Base-by-base conservation (phyloP, 35 echinoderm and acorn worm genomes). In the Amphiura filiformis region DNA sequence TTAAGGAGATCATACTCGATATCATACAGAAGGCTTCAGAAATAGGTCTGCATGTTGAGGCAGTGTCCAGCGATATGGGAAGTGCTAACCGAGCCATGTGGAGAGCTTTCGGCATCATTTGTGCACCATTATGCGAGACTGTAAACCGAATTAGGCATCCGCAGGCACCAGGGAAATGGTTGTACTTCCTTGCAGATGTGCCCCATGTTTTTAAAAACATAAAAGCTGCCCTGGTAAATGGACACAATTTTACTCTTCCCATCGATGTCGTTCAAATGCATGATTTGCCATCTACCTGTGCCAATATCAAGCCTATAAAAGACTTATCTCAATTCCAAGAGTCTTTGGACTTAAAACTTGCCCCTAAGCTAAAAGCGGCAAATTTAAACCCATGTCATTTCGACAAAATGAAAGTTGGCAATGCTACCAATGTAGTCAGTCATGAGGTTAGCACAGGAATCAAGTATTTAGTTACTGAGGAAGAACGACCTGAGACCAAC, bases 61-160 rank as follows among this genome's bases (percentile, higher is more conserved):
- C 65, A 49, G 76, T 93, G 7, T 84, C 92, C 12, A 76, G 80
- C 81, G 88, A 90, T 41, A 90, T 90, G 88, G 61, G 88, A 9
- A 90, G 88, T 64, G 80, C 82, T 37, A 89, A 93, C 77, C 0
- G 56, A 76, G 90, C 84, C n/a, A 80, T 92, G 90, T 92, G 90
- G 90, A 28, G 38, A 7, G 70, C 84, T 56, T 92, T 92, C 34
- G 84, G 90, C 26, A 38, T 92, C 11, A 35, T 87, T 39, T 87
- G 84, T 77, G 23, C 31, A 0, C 86, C 31, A 39, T 34, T 81
- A 36, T 80, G 77, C 33, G 32, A 35, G 31, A 80, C 84, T 14
- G 38, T 81, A 3, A 78, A 75, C 32, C 87, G 86, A 36, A 82
- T 92, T 80, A 39, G 30, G 7, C 90, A 92, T 82, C 84, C 90